These are phyloP conservation scores for Gymnosoma rotundatum DNA, from an alignment of 2,888 invertebrate genomes.

Conservation along the genomic window DNA sequence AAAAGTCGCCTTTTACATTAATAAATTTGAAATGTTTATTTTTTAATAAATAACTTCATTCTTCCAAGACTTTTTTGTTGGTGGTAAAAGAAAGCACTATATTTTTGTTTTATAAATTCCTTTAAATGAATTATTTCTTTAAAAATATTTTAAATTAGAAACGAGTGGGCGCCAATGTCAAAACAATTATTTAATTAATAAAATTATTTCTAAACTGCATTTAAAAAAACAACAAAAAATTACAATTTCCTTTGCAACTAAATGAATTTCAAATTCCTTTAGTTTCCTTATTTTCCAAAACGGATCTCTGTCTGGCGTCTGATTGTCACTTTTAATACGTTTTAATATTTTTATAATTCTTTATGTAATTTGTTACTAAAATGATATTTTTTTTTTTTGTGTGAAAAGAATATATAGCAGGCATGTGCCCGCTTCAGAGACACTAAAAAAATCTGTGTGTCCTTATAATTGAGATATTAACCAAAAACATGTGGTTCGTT, in stretches of 20 bases:
- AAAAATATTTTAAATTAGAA: background rate
- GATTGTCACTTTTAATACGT: conserved; percentile 46
- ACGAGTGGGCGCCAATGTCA: conserved; percentile 40
- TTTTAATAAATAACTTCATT: too few relatives aligned
- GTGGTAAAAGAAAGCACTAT: background rate
- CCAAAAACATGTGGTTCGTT: conserved; percentile 82
- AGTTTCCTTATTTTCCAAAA: background rate
- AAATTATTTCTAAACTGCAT: background rate
- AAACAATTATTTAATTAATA: conserved; percentile 31
- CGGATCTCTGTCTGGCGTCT: conserved; percentile 41
- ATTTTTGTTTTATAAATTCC: background rate
- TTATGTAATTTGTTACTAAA: conserved; percentile 34
- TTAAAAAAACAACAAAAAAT: background rate
- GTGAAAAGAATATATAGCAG: conserved; percentile 23
- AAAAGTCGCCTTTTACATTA: too few relatives aligned
- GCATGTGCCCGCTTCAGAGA: background rate
- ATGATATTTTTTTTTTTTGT: conserved; percentile 11
- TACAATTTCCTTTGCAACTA: conserved; percentile 29
- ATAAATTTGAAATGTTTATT: too few relatives aligned
- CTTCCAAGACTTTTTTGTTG: background rate
- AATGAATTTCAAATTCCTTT: conserved; percentile 1
- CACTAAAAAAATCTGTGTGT: conserved; percentile 28
- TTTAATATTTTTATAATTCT: conserved; percentile 41
- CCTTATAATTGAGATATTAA: conserved; percentile 79
- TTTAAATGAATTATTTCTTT: background rate